These are phyloP conservation scores for Coecobrya sp. DNA, from an alignment of 2,888 invertebrate genomes.

Conservation along the genomic window DNA sequence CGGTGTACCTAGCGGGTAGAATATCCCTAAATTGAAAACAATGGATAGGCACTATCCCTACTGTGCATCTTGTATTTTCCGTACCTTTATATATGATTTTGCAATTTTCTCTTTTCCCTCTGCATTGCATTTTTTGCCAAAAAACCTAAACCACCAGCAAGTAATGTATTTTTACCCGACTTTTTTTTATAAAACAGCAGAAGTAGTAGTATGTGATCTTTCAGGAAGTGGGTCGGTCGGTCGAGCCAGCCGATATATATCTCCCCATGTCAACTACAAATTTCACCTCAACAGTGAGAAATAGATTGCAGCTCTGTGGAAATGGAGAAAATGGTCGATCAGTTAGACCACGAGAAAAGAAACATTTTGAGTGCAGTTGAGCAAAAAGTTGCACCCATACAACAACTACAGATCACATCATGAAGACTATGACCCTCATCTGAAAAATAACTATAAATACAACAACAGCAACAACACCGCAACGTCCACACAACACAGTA, in stretches of 20 bases:
- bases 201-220: neutral
- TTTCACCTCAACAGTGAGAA: slow-evolving; percentile 28
- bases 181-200: neutral
- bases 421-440: slow-evolving; percentile 31
- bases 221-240: slow-evolving; percentile 59
- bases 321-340: neutral
- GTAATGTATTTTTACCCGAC: neutral
- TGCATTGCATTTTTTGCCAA: slow-evolving; percentile 55
- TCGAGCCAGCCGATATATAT: slow-evolving; percentile 49
- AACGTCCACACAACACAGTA: neutral
- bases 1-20: neutral
- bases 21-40: neutral
- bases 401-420: neutral
- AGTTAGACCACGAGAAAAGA: neutral
- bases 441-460: slow-evolving; percentile 9
- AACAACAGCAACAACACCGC: neutral
- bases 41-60: neutral
- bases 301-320: slow-evolving; percentile 4
- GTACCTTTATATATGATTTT: neutral
- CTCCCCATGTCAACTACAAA: slow-evolving; percentile 65
- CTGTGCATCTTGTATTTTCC: neutral
- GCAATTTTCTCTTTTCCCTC: slow-evolving; percentile 15
- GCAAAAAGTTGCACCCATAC: slow-evolving; percentile 30
- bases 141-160: slow-evolving; percentile 6
- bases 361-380: neutral